phyloP scores from a whole-genome alignment of 2,113 vertebrate species.

The Hymenochirus boettgeri region DNA sequence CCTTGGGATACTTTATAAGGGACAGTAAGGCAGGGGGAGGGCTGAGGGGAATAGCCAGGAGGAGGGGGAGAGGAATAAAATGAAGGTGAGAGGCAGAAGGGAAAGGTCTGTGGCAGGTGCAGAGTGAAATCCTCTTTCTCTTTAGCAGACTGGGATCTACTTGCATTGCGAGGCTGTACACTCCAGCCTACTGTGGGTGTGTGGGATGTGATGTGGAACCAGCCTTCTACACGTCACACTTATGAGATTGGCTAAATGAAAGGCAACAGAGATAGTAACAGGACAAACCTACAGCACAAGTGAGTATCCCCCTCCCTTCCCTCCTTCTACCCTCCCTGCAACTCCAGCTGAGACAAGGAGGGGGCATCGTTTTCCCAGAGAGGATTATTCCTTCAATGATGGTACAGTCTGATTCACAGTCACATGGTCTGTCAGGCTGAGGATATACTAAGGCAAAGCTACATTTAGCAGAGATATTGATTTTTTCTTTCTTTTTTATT shows the following conservation, averaged over 20 bases:
- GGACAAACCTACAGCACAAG: conserved; percentile 62
- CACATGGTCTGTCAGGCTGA: neutral
- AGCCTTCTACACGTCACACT: conserved; percentile 85
- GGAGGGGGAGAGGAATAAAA: neutral
- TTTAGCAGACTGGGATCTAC: conserved; percentile 54
- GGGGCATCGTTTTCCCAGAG: conserved; percentile 67
- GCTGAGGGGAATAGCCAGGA: neutral
- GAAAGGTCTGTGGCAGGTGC: conserved; percentile 64
- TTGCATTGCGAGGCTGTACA: conserved; percentile 54
- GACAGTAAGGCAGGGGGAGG: neutral
- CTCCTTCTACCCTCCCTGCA: conserved; percentile 60
- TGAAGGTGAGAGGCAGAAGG: conserved; percentile 16
- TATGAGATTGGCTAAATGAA: conserved; percentile 85
- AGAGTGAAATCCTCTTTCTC: conserved; percentile 54
- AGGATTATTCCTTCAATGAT: conserved; percentile 13
- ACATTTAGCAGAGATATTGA: neutral
- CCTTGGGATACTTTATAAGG: conserved; percentile 31
- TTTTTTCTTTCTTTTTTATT: neutral
- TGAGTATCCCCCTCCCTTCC: conserved; percentile 41
- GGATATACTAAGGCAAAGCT: neutral
- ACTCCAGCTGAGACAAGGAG: conserved; percentile 69
- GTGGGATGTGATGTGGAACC: conserved; percentile 87
- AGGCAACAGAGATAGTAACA: conserved; percentile 67
- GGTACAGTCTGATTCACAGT: neutral
- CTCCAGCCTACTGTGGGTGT: conserved; percentile 69